Evolutionary conservation across 2,797 vertebrate species (phyloP).

Genomic region (Halcyon badia): DNA sequence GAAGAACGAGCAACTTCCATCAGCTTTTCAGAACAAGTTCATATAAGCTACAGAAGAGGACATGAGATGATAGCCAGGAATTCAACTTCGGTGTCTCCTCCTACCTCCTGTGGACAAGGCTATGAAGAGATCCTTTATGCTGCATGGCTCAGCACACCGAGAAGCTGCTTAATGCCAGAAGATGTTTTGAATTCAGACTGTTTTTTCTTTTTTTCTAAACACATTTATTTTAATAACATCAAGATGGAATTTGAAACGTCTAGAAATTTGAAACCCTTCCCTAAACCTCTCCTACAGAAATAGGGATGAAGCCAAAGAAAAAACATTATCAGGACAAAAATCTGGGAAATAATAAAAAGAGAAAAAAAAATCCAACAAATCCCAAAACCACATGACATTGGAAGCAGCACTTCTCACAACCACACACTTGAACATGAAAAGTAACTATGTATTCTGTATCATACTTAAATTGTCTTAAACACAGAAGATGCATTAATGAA

Average conservation of each 20-base stretch:
- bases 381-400: not conserved
- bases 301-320: not conserved
- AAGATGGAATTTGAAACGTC: not conserved
- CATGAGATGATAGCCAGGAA: not conserved
- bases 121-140: not conserved
- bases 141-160: not conserved
- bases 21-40: not conserved
- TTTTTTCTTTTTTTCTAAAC: not conserved
- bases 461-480: not conserved
- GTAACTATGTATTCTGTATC: not conserved
- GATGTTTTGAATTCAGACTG: not conserved
- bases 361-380: not conserved
- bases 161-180: not conserved
- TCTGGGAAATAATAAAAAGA: not conserved
- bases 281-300: not conserved
- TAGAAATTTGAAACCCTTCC: not conserved
- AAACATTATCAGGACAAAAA: not conserved
- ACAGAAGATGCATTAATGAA: not conserved
- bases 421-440: not conserved
- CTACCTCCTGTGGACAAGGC: not conserved
- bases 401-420: not conserved
- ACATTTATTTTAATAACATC: not conserved
- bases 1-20: not conserved
- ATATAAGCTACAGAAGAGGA: not conserved
- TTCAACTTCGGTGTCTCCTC: not conserved